Conservation (phyloP, 30 jellyfish, hydroid and myxozoan species). For the Chrysaora quinquecirrha region DNA sequence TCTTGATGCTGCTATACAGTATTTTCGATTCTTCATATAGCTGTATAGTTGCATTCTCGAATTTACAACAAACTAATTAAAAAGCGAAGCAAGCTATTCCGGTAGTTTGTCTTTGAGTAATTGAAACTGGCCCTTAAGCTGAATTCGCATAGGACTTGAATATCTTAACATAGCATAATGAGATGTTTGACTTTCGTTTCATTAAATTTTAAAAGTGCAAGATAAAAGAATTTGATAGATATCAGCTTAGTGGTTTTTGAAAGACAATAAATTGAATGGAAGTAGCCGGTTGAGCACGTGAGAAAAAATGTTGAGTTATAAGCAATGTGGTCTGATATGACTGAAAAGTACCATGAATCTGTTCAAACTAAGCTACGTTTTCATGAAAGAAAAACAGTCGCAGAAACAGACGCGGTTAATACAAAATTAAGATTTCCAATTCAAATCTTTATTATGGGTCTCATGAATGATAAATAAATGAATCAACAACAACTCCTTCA, state of each 20-base stretch:
- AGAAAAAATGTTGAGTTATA: not conserved
- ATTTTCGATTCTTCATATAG: no score
- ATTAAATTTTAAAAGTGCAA: no score
- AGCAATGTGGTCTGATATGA: not conserved
- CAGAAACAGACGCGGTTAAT: not conserved
- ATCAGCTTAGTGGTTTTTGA: not conserved
- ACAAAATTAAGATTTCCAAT: not conserved
- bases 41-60: no score
- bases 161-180: no score
- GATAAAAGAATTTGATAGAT: not conserved
- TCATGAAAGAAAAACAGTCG: not conserved
- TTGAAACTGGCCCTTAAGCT: no score
- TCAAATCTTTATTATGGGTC: not conserved
- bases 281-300: not conserved
- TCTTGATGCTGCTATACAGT: no score
- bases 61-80: no score
- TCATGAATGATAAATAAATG: not conserved
- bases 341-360: not conserved
- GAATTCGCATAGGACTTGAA: no score
- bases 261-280: not conserved
- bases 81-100: no score
- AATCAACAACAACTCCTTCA: not conserved
- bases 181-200: no score
- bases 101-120: no score
- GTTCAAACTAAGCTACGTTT: not conserved